Evolutionary conservation across 2,888 invertebrate genomes (phyloP).

Genomic region (Morpho helenor): DNA sequence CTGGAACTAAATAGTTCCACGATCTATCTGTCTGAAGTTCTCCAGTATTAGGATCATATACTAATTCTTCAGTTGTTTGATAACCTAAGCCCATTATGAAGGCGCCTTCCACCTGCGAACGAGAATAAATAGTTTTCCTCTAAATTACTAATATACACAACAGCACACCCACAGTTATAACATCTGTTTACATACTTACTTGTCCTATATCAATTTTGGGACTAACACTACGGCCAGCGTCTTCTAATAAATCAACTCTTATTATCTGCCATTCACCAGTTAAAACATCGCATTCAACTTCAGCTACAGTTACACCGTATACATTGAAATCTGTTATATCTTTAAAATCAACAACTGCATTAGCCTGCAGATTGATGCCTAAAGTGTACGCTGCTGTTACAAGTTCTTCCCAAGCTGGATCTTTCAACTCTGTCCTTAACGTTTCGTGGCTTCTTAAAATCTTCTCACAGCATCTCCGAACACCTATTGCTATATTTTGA

Average conservation of each 20-base stretch:
- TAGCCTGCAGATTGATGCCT: conserved; percentile 74
- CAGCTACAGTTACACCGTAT: conserved; percentile 79
- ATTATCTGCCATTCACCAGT: conserved; percentile 78
- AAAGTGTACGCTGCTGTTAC: conserved; percentile 66
- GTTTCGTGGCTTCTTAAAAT: conserved; percentile 46
- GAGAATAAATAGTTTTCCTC: not conserved
- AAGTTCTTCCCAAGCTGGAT: conserved; percentile 77
- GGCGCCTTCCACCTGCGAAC: conserved; percentile 9
- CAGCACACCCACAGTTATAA: no score
- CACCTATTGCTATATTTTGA: conserved; percentile 44
- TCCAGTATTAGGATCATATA: conserved; percentile 78
- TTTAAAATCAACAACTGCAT: conserved; percentile 62
- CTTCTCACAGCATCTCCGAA: conserved; percentile 37
- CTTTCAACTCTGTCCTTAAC: conserved; percentile 59
- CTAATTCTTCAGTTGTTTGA: conserved; percentile 81
- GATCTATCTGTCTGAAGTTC: conserved; percentile 81
- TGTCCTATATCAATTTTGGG: not conserved
- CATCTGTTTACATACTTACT: not conserved
- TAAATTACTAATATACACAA: no score
- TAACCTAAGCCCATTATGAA: conserved; percentile 77
- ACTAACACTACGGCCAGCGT: not conserved
- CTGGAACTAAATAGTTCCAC: conserved; percentile 84
- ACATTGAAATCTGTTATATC: conserved; percentile 73
- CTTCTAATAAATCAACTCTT: conserved; percentile 1
- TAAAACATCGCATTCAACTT: conserved; percentile 86